Evolutionary conservation across 2,888 invertebrate genomes (phyloP), one percentile per base, ranked within the genome.

Genomic region (Reticulitermes lucifugus): DNA sequence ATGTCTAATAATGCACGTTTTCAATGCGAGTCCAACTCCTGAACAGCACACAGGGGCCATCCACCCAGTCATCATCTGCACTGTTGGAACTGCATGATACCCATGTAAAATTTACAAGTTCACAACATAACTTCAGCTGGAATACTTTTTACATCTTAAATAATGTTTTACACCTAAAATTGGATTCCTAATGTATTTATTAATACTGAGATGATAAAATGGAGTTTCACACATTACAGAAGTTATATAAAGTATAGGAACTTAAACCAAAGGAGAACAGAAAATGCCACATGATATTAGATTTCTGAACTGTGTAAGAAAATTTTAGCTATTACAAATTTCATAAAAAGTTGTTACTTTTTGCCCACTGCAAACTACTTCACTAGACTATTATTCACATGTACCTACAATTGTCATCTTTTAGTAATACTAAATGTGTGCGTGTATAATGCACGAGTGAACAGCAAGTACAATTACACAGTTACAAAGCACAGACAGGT

Each of bases 311-410:
- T n/a, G 60, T 22, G 7, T 65, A 25, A 25, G 25, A 55, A 18
- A 2, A 14, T 25, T 6, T 25, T n/a, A 7, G 6, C n/a, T 21
- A 18, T 21, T 21, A 60, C 14, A 9, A 60, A n/a, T n/a, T 25
- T 65, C 65, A 14, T 65, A 65, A 65, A n/a, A n/a, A 65, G 65
- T 3, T 25, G n/a, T n/a, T n/a, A 12, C 65, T 65, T 65, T n/a
- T 65, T 25, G 1, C n/a, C 51, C 51, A 51, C 79, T 77, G 77
- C 77, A 46, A 77, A 77, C 77, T 77, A 77, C 21, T 77, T 77
- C 22, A 35, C 10, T 35, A 75, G 35, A 29, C n/a, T 29, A 41
- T 29, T 41, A 25, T 29, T 41, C 35, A 73, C 73, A 29, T 9
- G 29, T 29, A 41, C 41, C 73, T 43, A 43, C 14, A 79, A 51